Percentiles rank a stretch among this genome's conserved stretches.
phyloP scores from a whole-genome alignment of 2,113 vertebrate species.

The Sylvicapra grimmia region DNA sequence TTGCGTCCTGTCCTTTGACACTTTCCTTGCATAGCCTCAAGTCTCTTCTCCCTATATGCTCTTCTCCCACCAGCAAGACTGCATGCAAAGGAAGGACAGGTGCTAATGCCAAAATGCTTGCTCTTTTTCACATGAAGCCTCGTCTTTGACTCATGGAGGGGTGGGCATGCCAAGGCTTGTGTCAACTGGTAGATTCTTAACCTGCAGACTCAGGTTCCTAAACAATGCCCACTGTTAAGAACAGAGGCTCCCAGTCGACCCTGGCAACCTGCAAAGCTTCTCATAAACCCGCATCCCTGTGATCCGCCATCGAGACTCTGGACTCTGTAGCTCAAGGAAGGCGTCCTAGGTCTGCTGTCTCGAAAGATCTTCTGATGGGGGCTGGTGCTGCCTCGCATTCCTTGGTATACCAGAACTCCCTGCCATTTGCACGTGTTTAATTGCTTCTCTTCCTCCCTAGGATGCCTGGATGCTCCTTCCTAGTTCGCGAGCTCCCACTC shows the following conservation, averaged over 20 bases:
- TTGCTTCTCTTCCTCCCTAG: fast-evolving
- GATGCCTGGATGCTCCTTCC: no score
- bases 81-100: neutral
- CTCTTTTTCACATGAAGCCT: fast-evolving
- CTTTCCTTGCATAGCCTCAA: fast-evolving
- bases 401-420: neutral
- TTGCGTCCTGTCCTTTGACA: fast-evolving
- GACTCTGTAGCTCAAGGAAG: neutral
- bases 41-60: neutral
- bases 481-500: neutral
- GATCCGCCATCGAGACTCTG: fast-evolving
- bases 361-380: no score
- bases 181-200: neutral
- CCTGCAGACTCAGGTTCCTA: neutral
- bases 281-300: neutral
- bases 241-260: fast-evolving
- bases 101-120: fast-evolving
- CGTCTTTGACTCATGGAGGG: neutral
- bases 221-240: neutral
- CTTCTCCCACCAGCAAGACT: no score
- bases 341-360: neutral
- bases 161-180: neutral
- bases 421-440: fast-evolving
- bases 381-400: fast-evolving
- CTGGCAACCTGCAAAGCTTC: neutral